These are phyloP conservation scores for Aethes cnicana DNA, from an alignment of 2,888 invertebrate genomes.

Conservation along the genomic window DNA sequence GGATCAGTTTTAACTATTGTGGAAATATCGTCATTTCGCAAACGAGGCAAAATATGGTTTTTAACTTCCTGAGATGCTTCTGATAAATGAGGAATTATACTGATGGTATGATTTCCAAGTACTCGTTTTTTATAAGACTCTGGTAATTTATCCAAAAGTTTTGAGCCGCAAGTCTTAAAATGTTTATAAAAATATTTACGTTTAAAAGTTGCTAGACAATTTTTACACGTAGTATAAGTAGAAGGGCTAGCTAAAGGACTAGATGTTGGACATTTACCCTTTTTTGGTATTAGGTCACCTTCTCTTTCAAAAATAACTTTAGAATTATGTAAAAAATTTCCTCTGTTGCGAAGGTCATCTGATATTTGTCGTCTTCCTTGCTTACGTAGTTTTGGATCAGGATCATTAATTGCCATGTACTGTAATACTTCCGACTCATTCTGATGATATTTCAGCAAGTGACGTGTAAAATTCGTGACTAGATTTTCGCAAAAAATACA, in stretches of 20 bases:
- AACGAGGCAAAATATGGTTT: too few relatives aligned
- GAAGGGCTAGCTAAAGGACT: background rate
- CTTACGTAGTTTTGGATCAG: slow-evolving; percentile 14
- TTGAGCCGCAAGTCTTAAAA: slow-evolving; percentile 14
- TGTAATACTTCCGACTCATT: slow-evolving; percentile 10
- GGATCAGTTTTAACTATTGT: slow-evolving; percentile 6
- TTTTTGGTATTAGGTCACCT: background rate
- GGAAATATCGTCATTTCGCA: too few relatives aligned
- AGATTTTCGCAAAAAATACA: slow-evolving; percentile 3
- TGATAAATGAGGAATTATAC: slow-evolving; percentile 16
- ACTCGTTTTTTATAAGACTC: slow-evolving; percentile 1
- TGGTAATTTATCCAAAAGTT: background rate
- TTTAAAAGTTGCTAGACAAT: slow-evolving; percentile 16
- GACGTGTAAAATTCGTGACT: slow-evolving; percentile 1
- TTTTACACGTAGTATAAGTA: slow-evolving; percentile 12
- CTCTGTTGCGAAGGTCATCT: slow-evolving; percentile 5
- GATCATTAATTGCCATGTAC: slow-evolving; percentile 13
- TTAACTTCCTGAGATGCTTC: slow-evolving; percentile 13
- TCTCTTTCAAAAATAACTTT: slow-evolving; percentile 6
- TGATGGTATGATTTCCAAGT: slow-evolving; percentile 7
- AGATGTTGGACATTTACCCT: background rate
- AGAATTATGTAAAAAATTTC: slow-evolving; percentile 18
- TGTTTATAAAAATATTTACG: slow-evolving; percentile 16
- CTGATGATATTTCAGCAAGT: background rate
- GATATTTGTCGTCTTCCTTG: background rate